Evolutionary conservation across 2,797 vertebrate species (phyloP), one percentile per base, ranked within the genome.

Genomic region (Kryptopterus vitreolus): DNA sequence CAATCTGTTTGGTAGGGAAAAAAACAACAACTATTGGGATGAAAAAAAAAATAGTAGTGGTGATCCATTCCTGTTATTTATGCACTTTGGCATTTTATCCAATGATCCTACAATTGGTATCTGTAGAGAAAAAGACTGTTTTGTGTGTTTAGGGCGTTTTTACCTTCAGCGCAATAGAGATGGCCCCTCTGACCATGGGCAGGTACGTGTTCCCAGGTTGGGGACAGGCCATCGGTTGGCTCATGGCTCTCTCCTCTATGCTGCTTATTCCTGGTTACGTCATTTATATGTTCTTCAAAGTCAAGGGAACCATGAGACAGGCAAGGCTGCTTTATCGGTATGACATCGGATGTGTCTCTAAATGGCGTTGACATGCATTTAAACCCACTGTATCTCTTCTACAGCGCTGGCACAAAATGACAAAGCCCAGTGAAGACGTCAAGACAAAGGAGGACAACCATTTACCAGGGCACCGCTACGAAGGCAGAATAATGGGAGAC

Each of bases 231-330:
- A 93, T 95, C 0, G 96, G 96, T 9, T 97, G 96, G 96, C 80
- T 94, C 70, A 96, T 97, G 96, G 92, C 95, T 9, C 81, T 96
- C 81, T 97, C 95, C 4, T 97, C 96, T 57, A 97, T 97, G 96
- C 9, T 96, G 0, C 90, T 97, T 61, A 92, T 97, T 61, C 96
- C 96, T 0, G 94, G 94, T 29, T 98, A 97, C 57, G 87, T 93
- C 88, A 77, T 96, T 82, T 97, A 93, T 87, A 91, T 92, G 79
- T 94, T 96, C 86, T 88, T 94, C 87, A 92, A 85, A 78, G 91
- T 92, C 26, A 90, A 92, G 22, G 96, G 96, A 66, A 92, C 88
- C 76, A 31, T 96, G 69, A 90, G 79, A 71, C 94, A 97, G 95
- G 93, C 91, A 82, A 88, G 80, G 10, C 13, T 53, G 77, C 26